phyloP scores from a whole-genome alignment of 2,888 invertebrate species.

The Tetrapedia diversipes region DNA sequence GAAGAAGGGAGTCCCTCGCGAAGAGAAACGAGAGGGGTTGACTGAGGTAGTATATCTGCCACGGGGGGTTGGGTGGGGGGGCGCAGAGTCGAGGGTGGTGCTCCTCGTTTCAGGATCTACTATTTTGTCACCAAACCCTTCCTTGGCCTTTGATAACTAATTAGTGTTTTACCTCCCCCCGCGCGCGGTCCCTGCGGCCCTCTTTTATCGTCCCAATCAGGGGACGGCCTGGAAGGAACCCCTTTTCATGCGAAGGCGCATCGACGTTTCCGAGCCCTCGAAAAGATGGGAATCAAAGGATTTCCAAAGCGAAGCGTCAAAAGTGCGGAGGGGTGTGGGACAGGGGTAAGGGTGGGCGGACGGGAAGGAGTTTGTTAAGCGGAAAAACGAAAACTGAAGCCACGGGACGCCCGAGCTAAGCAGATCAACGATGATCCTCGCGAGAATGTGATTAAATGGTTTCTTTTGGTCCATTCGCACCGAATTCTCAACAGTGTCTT shows the following conservation, averaged over 20 bases:
- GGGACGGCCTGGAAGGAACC: constrained; percentile 76
- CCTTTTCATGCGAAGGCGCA: constrained; percentile 76
- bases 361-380: constrained; percentile 61
- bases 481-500: too few relatives aligned
- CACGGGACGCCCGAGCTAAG: constrained; percentile 33
- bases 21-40: constrained; percentile 50
- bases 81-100: constrained; percentile 54
- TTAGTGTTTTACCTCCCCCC: constrained; percentile 84
- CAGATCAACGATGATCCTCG: constrained; percentile 48
- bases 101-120: constrained; percentile 73
- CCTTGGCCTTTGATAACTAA: constrained; percentile 86
- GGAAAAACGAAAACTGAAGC: constrained; percentile 52
- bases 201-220: constrained; percentile 81
- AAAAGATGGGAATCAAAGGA: constrained; percentile 83
- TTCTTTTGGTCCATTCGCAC: constrained; percentile 37
- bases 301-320: constrained; percentile 80
- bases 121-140: constrained; percentile 83
- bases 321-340: constrained; percentile 68
- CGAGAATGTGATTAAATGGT: constrained; percentile 48
- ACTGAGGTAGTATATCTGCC: constrained; percentile 63
- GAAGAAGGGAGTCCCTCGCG: constrained; percentile 51
- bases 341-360: constrained; percentile 18
- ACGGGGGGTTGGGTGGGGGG: too few relatives aligned
- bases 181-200: constrained; percentile 80
- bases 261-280: constrained; percentile 76